phyloP scores from a whole-genome alignment of 2,888 invertebrate species.

The Coleophora deauratella region DNA sequence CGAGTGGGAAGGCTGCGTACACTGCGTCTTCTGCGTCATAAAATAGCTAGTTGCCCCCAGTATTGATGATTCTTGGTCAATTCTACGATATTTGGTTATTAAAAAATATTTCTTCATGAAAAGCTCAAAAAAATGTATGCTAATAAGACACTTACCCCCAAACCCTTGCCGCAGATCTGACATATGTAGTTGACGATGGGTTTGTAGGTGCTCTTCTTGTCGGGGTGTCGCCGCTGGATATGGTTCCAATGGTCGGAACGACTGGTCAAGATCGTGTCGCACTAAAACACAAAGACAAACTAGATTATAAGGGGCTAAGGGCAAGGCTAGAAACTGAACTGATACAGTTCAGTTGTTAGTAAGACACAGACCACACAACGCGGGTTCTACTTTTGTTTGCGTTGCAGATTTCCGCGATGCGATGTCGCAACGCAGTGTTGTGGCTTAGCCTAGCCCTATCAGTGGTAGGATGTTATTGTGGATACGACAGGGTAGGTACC shows the following conservation, averaged over 20 bases:
- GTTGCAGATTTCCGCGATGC: too few relatives aligned
- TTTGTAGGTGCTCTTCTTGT: conserved; percentile 16
- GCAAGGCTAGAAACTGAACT: neutral
- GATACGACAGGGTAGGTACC: too few relatives aligned
- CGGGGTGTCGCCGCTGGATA: conserved; percentile 19
- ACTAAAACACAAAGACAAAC: conserved; percentile 15
- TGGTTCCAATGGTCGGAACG: conserved; percentile 26
- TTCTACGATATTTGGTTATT: too few relatives aligned
- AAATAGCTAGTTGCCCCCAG: too few relatives aligned
- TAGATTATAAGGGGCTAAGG: neutral
- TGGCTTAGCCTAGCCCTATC: neutral
- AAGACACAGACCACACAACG: neutral
- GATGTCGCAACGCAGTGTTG: too few relatives aligned
- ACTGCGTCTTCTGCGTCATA: too few relatives aligned
- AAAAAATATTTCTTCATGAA: too few relatives aligned
- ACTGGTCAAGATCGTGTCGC: conserved; percentile 16
- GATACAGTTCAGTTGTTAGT: neutral
- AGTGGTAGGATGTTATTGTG: too few relatives aligned
- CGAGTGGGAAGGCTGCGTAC: too few relatives aligned
- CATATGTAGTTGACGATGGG: conserved; percentile 25
- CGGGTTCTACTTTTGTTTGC: too few relatives aligned
- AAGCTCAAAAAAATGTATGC: neutral
- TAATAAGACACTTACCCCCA: conserved; percentile 19
- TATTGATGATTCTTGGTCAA: too few relatives aligned
- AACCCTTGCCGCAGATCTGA: conserved; percentile 31